Evolutionary conservation across 2,797 vertebrate species (phyloP).

Genomic region (Silurus aristotelis): DNA sequence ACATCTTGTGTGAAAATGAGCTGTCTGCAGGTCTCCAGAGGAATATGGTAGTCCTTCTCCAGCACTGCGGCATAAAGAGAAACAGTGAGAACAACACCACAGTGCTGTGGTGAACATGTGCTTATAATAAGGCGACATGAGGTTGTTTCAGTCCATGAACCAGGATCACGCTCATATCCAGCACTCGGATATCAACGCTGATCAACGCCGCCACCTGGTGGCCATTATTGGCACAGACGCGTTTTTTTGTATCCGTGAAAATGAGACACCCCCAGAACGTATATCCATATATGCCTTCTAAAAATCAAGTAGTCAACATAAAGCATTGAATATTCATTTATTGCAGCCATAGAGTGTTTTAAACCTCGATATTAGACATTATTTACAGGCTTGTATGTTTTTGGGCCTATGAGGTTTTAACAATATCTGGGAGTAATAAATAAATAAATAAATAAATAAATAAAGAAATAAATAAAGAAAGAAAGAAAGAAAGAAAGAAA

Average conservation of each 20-base stretch:
- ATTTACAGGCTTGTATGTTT: neutral
- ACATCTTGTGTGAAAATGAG: constrained; percentile 75
- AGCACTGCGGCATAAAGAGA: constrained; percentile 63
- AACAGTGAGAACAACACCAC: neutral
- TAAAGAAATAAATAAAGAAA: no score
- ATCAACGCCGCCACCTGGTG: constrained; percentile 70
- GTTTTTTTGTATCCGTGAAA: no score
- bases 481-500: no score
- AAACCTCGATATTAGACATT: neutral
- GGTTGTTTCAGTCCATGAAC: constrained; percentile 18
- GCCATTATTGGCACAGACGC: constrained; percentile 37
- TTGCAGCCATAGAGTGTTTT: neutral
- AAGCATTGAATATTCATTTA: neutral
- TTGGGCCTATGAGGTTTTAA: neutral
- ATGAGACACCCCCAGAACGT: neutral
- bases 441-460: no score
- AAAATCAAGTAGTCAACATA: neutral
- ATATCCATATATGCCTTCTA: neutral
- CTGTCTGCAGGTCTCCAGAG: constrained; percentile 77
- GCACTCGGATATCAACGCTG: neutral
- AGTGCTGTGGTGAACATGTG: constrained; percentile 8
- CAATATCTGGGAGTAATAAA: no score
- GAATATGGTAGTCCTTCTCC: constrained; percentile 72
- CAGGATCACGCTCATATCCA: neutral
- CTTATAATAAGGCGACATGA: neutral